Evolutionary conservation across 1,140 invertebrate species (phyloP).

Genomic region (Mya arenaria): DNA sequence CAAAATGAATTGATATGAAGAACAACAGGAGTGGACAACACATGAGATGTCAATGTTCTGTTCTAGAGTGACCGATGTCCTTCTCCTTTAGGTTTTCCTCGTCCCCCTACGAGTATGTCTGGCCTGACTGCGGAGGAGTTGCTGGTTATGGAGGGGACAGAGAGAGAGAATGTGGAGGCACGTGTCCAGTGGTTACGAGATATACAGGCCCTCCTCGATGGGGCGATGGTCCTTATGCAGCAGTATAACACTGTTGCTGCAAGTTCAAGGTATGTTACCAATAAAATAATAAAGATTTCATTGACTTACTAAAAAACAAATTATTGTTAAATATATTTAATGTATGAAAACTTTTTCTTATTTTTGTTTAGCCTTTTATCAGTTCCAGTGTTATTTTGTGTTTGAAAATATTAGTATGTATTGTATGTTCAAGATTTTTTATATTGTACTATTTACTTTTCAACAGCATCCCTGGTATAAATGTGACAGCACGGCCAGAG

Average conservation of each 20-base stretch:
- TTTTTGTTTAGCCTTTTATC: not conserved
- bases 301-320: too few species aligned
- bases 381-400: not conserved
- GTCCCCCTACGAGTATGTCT: slow-evolving; percentile 82
- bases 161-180: slow-evolving; percentile 93
- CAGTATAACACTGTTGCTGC: slow-evolving; percentile 88
- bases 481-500: slow-evolving; percentile 8
- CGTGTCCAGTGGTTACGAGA: slow-evolving; percentile 92
- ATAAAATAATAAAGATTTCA: too few species aligned
- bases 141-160: slow-evolving; percentile 91
- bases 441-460: too few species aligned
- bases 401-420: not conserved
- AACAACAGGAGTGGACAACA: too few species aligned
- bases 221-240: slow-evolving; percentile 93
- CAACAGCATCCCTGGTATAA: slow-evolving; percentile 48
- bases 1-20: too few species aligned
- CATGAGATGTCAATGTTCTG: too few species aligned
- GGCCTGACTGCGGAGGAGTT: slow-evolving; percentile 92
- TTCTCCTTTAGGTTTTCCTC: slow-evolving; percentile 64
- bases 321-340: too few species aligned
- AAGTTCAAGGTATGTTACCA: slow-evolving; percentile 71
- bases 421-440: slow-evolving; percentile 5
- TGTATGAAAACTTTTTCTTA: too few species aligned
- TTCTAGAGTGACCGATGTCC: not conserved
- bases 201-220: slow-evolving; percentile 93